Evolutionary conservation across 1,140 invertebrate species (phyloP), one percentile per base, ranked within the genome.

Genomic region (Harpegnathos saltator): DNA sequence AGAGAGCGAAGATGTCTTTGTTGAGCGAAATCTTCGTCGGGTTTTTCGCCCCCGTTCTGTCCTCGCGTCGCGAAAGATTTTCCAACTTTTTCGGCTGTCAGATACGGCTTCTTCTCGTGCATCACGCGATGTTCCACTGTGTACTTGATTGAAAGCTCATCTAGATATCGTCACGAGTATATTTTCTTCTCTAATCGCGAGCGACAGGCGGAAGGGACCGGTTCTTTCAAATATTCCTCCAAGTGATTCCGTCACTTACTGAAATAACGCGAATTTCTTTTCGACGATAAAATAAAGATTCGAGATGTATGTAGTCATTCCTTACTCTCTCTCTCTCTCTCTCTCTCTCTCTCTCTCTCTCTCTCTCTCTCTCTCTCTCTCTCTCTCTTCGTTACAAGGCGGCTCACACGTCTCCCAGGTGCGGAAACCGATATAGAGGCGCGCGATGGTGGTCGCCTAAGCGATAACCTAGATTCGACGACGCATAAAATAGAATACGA

Each of bases 401-500:
- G 38, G n/a, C 5, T 54, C 17, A 7, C 58, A 0, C n/a, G 65
- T 59, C 50, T 82, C 44, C 61, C 58, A 62, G 26, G 48, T 38
- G 19, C 12, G 50, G 69, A 74, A 72, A 81, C 66, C 65, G 33
- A 81, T 81, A 61, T 72, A 74, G 58, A 14, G n/a, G n/a, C 24
- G 7, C 7, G 75, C 69, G 78, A 38, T 38, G 29, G 73, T 50
- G 50, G 73, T 24, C 50, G 62, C 24, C 73, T 66, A 77, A 77
- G 73, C 73, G 81, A 83, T 77, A 77, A 83, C 81, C 72, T 59
- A 77, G 59, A 83, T 83, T 77, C 73, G 52, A 17, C 61, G 81
- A 75, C 71, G 61, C 73, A 77, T 77, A 75, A 77, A 77, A 58
- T 59, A 48, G 81, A 77, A 66, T 75, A 72, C 71, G 81, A 82